Percentiles rank a stretch among this genome's conserved stretches.
phyloP scores from a whole-genome alignment of 2,113 vertebrate species.

The Piprites chloris region DNA sequence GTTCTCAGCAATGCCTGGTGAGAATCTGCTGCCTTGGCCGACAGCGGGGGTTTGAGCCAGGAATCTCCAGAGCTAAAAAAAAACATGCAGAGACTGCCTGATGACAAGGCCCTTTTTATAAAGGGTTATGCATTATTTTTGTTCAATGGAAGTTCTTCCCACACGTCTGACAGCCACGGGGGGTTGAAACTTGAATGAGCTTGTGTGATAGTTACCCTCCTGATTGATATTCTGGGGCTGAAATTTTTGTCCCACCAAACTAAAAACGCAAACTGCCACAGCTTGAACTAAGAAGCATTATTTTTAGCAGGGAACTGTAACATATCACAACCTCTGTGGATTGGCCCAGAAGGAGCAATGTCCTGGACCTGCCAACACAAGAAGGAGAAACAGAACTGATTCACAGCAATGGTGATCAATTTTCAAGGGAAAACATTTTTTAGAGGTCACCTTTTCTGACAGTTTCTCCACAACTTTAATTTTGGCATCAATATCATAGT shows the following conservation, averaged over 20 bases:
- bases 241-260: not conserved
- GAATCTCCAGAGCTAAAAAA: conserved; percentile 33
- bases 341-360: not conserved
- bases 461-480: not conserved
- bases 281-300: not conserved
- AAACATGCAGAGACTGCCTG: not conserved
- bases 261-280: not conserved
- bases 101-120: conserved; percentile 5
- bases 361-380: not conserved
- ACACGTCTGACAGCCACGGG: not conserved
- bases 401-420: fast-evolving
- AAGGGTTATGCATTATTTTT: conserved; percentile 13
- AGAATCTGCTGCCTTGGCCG: not conserved
- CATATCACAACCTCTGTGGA: not conserved
- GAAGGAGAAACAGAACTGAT: not conserved
- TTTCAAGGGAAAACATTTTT: conserved; percentile 11
- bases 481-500: not conserved
- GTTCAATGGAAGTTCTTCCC: conserved; percentile 23
- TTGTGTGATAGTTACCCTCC: not conserved
- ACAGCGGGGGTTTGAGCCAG: not conserved
- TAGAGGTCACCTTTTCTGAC: not conserved
- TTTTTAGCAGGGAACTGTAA: not conserved
- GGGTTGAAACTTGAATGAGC: conserved; percentile 11
- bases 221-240: not conserved
- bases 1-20: not conserved